Percentiles rank a stretch among this genome's conserved stretches.
These are phyloP conservation scores for Teleiodes luculella DNA, from an alignment of 2,888 invertebrate genomes.

Conservation along the genomic window DNA sequence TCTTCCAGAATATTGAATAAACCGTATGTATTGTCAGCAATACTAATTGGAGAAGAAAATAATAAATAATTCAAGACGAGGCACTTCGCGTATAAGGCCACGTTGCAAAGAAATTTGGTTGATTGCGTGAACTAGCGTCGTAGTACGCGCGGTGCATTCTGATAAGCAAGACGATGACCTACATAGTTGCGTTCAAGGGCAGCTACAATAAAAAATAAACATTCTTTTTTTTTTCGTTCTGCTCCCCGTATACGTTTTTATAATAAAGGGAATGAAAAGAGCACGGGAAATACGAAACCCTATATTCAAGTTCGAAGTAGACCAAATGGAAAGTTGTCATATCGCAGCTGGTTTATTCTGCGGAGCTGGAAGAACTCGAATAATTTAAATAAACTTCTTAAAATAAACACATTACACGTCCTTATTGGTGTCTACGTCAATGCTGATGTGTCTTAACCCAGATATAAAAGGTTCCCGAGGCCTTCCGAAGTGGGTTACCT, in stretches of 20 bases:
- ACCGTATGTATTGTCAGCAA: conserved; percentile 23
- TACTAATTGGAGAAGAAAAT: conserved; percentile 11
- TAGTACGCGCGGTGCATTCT: conserved; percentile 33
- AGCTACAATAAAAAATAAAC: background rate
- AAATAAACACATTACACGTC: no score
- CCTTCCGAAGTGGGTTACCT: conserved; percentile 4
- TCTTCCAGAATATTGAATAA: no score
- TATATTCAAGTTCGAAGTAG: no score
- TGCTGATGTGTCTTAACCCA: background rate
- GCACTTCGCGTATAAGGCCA: conserved; percentile 35
- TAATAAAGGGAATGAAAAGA: no score
- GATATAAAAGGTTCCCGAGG: background rate
- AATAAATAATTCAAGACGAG: conserved; percentile 36
- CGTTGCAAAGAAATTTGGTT: conserved; percentile 44
- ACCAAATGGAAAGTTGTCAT: no score
- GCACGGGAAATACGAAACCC: no score
- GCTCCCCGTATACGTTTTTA: no score
- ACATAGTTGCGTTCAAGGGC: conserved; percentile 18
- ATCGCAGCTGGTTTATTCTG: no score
- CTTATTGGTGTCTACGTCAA: no score
- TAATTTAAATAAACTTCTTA: no score
- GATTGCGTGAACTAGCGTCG: conserved; percentile 38
- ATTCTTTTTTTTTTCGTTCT: no score
- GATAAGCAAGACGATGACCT: conserved; percentile 31
- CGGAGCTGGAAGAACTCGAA: no score